Evolutionary conservation across 30 jellyfish, hydroid and myxozoan species (phyloP), one percentile per base, ranked within the genome.

Genomic region (Sanderia malayensis): DNA sequence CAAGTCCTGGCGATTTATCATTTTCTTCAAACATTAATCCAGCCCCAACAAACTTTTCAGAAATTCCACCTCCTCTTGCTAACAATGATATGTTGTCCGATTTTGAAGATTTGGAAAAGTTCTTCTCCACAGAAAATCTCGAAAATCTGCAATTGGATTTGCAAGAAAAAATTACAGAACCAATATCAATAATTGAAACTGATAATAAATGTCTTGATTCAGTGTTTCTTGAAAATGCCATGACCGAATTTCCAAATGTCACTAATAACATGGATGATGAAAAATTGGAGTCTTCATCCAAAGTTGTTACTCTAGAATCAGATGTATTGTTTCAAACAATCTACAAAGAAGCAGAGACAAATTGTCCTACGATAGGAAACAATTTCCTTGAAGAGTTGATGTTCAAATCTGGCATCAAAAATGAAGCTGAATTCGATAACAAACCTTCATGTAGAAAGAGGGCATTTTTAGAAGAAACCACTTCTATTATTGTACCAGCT

Each of bases 401-500:
- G 89, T 21, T 41, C 29, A 23, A 33, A 24, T 78, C 89, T 4
- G 89, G 89, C 17, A 76, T 76, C 19, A n/a, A n/a, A n/a, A 9
- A 2, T 20, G 73, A 76, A 41, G 52, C 11, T 30, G 27, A 10
- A 4, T 8, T n/a, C 13, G 61, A 62, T 47, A 9, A 19, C 3
- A 18, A 19, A 49, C 25, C 25, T 4, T 7, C 44, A 11, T 11
- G 63, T 28, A 33, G 25, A 27, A 60, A 60, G 25, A 52, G 78
- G 19, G 23, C 32, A 23, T 9, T 29, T 23, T 58, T 82, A 46
- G 37, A 71, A 0, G 76, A 49, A 27, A 55, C 7, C 0, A 52
- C 17, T 4, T 41, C 55, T 41, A 8, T 41, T 8, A 18, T 9
- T 15, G 2, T 4, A 4, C 18, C 64, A 11, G 18, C 64, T 4